Evolutionary conservation across 2,797 vertebrate species (phyloP), one percentile per base, ranked within the genome.

Genomic region (Sorex maritimensis): DNA sequence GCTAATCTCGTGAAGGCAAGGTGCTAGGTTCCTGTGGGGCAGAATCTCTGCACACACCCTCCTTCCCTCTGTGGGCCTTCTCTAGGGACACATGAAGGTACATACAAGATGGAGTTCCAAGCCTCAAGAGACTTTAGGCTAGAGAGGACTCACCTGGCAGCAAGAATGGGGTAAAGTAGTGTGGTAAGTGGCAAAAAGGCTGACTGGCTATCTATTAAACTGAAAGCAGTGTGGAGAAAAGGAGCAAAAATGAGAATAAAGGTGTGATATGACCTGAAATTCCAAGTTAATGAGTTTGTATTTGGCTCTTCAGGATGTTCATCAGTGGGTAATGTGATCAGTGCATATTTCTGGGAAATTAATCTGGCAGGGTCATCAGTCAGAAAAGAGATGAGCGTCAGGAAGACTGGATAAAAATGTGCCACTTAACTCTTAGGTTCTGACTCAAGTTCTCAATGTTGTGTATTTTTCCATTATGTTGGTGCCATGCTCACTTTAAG

Each of bases 301-400:
- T 61, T 61, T 19, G 17, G 21, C 19, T 61, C 19, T 61, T 14
- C 58, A 63, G 34, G 30, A 73, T 41, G 12, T 65, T 65, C 2
- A 0, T 34, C 9, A 52, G 49, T 44, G 28, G 17, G 9, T 65
- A 28, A 52, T 19, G 12, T 52, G 65, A 41, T n/a, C 46, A 28
- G 30, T 24, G 17, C n/a, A 9, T 30, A n/a, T 79, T 69, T 80
- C 38, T n/a, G 23, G 24, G 49, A 38, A 75, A 26, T 77, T 77
- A 44, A 49, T 55, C 30, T 28, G 17, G 24, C 17, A 44, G 26
- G 26, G 11, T 21, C 21, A 46, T 69, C 13, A 30, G 19, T 23
- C 58, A 91, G 10, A 68, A 93, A 82, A 92, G n/a, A 72, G 72
- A 78, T 3, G 21, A 23, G 24, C 61, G 8, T 78, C 77, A 28